Evolutionary conservation across 2,113 vertebrate genomes (phyloP), one percentile per base, ranked within the genome.

Genomic region (Charadrius vociferus): DNA sequence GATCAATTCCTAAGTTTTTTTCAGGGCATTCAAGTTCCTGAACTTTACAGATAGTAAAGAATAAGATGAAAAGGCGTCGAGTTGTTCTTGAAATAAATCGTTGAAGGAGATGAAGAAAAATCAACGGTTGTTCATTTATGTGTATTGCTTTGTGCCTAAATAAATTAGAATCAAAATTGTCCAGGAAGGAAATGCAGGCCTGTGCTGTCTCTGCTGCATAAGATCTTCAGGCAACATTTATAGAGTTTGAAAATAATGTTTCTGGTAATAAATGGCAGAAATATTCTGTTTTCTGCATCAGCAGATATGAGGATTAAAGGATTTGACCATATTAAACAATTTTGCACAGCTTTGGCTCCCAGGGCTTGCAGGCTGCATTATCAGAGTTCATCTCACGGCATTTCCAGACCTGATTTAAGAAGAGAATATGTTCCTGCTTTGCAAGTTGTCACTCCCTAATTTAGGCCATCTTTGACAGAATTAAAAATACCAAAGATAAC

Each of bases 281-380:
- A 97, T 98, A 98, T 97, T 97, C 97, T 96, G 94, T 98, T 98
- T 98, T 98, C 98, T 98, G 98, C 97, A 98, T 98, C 98, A 98
- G 89, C 98, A 98, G 98, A 98, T 98, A 98, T 96, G 97, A 98
- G 98, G 98, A 98, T 98, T 98, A 98, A 98, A 98, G 97, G 97
- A 97, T 98, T 98, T 97, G 97, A 98, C 97, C 95, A 85, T 98
- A 98, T 98, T 98, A 98, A 98, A 98, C 98, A 98, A 98, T 98
- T 98, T 98, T 97, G 97, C 98, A 98, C 97, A 97, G 98, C 98
- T 98, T 97, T 98, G 96, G 97, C 97, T 98, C 96, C 97, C 94
- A 97, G 97, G 98, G 97, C 95, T 97, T 95, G 96, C 94, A 95
- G 93, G 86, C 96, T 95, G 95, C 97, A 81, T 98, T 98, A 98